Evolutionary conservation across 2,797 vertebrate species (phyloP).

Genomic region (Choloepus didactylus): DNA sequence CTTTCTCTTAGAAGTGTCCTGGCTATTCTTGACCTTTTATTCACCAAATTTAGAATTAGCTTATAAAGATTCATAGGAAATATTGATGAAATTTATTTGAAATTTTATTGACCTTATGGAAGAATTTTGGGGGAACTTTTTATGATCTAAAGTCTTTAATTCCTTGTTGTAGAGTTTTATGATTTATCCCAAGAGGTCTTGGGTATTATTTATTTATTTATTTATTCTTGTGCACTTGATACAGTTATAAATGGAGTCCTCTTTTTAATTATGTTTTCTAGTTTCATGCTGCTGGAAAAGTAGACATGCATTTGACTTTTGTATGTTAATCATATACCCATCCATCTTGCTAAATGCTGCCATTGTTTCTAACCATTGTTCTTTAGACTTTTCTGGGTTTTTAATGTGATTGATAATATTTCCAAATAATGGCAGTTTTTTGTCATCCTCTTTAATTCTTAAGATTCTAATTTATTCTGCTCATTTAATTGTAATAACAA

Average conservation of each 20-base stretch:
- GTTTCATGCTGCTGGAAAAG: neutral
- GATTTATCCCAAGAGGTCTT: neutral
- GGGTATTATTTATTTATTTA: neutral
- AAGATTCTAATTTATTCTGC: neutral
- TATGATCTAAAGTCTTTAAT: neutral
- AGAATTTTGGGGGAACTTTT: conserved; percentile 19
- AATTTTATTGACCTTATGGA: conserved; percentile 7
- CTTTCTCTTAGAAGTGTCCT: neutral
- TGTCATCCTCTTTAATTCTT: neutral
- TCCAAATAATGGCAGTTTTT: neutral
- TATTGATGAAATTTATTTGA: neutral
- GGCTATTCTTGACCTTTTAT: neutral
- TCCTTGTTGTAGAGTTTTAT: neutral
- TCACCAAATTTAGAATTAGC: neutral
- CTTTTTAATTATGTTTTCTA: neutral
- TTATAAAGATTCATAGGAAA: neutral
- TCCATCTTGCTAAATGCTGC: neutral
- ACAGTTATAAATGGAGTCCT: neutral
- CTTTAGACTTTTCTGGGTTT: neutral
- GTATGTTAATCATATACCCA: neutral
- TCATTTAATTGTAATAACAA: neutral
- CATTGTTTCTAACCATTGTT: conserved; percentile 6
- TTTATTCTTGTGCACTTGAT: neutral
- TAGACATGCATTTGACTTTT: neutral
- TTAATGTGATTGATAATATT: neutral